Evolutionary conservation across 2,797 vertebrate genomes (phyloP).

Genomic region (Masticophis lateralis): DNA sequence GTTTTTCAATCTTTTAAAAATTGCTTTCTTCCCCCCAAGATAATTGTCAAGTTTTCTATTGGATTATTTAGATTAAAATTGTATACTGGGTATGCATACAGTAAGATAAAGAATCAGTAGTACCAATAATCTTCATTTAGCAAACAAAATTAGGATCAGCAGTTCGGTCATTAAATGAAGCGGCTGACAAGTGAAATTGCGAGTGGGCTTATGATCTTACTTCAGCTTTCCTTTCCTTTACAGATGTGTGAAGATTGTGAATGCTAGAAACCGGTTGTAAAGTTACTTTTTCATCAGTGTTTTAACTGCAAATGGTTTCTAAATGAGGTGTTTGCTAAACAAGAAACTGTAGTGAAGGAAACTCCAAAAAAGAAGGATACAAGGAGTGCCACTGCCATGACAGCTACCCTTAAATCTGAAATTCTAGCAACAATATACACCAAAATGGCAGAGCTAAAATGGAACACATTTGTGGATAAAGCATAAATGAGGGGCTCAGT

Average conservation of each 20-base stretch:
- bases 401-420: not conserved
- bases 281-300: not conserved
- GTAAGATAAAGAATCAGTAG: not conserved
- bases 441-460: not conserved
- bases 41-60: not conserved
- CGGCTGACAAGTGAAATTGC: not conserved
- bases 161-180: not conserved
- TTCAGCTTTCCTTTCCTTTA: not conserved
- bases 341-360: not conserved
- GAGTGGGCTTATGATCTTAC: not conserved
- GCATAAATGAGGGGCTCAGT: not conserved
- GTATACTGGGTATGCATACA: not conserved
- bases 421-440: not conserved
- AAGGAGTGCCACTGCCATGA: not conserved
- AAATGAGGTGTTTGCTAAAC: not conserved
- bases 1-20: not conserved
- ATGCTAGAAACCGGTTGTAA: not conserved
- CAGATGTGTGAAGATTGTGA: not conserved
- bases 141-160: not conserved
- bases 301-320: not conserved
- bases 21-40: not conserved
- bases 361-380: not conserved
- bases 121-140: not conserved
- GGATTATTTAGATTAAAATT: not conserved
- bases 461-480: not conserved